A percentile compares a stretch with the other conserved stretches of the same genome.
Conservation (phyloP, 2,888 invertebrate species). For the Phaonia tiefii region DNA sequence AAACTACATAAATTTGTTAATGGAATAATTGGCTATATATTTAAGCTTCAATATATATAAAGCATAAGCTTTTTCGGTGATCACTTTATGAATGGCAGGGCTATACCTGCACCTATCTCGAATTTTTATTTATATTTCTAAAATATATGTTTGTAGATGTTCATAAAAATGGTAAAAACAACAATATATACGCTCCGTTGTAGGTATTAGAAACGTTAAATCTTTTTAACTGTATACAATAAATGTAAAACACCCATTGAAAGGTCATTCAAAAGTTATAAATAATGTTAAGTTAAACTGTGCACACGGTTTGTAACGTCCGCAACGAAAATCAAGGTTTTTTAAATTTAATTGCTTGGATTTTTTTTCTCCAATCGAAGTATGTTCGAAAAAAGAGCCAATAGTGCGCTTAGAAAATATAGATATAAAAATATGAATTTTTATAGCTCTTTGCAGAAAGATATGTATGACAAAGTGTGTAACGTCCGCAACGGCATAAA, state of each 20-base stretch:
- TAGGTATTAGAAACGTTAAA: not conserved
- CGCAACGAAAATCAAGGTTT: too few relatives aligned
- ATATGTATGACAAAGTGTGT: too few relatives aligned
- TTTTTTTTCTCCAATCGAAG: not conserved
- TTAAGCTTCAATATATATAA: not conserved
- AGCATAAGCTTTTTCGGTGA: not conserved
- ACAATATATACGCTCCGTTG: not conserved
- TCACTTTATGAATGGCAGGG: not conserved
- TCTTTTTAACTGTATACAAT: too few relatives aligned
- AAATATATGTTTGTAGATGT: not conserved
- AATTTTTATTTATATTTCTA: not conserved
- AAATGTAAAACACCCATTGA: too few relatives aligned
- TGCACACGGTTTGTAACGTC: too few relatives aligned
- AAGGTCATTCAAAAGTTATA: not conserved
- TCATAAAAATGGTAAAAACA: not conserved
- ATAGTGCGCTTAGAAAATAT: too few relatives aligned
- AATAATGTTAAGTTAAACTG: too few relatives aligned
- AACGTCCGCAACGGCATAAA: too few relatives aligned
- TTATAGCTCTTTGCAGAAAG: too few relatives aligned
- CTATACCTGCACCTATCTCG: not conserved
- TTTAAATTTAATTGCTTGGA: not conserved
- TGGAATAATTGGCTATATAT: not conserved
- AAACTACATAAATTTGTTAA: too few relatives aligned
- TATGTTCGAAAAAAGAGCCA: too few relatives aligned
- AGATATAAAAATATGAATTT: too few relatives aligned